Evolutionary conservation across 2,888 invertebrate species (phyloP).

Genomic region (Operophtera brumata): DNA sequence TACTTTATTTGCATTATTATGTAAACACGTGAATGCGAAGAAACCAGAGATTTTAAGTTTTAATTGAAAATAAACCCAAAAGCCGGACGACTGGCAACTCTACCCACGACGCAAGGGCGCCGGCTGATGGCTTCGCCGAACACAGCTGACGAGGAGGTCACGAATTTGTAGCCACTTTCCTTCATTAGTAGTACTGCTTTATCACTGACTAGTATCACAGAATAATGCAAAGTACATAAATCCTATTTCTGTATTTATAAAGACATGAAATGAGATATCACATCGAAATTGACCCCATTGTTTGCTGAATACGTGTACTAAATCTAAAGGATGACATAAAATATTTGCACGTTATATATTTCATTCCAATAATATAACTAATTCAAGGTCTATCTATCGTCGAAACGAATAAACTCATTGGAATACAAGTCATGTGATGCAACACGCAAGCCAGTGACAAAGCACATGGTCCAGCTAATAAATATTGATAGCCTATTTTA

Average conservation of each 20-base stretch:
- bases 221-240: too few relatives aligned
- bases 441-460: slow-evolving; percentile 6
- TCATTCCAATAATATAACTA: slow-evolving; percentile 3
- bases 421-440: slow-evolving; percentile 23
- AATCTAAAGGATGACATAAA: neutral
- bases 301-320: too few relatives aligned
- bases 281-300: too few relatives aligned
- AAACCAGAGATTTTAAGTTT: too few relatives aligned
- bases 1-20: too few relatives aligned
- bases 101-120: neutral
- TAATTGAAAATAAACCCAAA: neutral
- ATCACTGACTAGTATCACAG: neutral
- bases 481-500: slow-evolving; percentile 15
- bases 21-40: too few relatives aligned
- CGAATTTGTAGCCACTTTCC: slow-evolving; percentile 4
- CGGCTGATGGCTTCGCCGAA: neutral
- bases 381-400: slow-evolving; percentile 24
- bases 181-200: neutral
- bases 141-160: slow-evolving; percentile 9
- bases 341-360: slow-evolving; percentile 1
- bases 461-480: slow-evolving; percentile 6
- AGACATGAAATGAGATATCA: too few relatives aligned
- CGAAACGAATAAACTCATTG: slow-evolving; percentile 19
- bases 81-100: neutral
- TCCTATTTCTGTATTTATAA: too few relatives aligned